Conservation (phyloP, 2,888 invertebrate genomes). For the Serripes groenlandicus region DNA sequence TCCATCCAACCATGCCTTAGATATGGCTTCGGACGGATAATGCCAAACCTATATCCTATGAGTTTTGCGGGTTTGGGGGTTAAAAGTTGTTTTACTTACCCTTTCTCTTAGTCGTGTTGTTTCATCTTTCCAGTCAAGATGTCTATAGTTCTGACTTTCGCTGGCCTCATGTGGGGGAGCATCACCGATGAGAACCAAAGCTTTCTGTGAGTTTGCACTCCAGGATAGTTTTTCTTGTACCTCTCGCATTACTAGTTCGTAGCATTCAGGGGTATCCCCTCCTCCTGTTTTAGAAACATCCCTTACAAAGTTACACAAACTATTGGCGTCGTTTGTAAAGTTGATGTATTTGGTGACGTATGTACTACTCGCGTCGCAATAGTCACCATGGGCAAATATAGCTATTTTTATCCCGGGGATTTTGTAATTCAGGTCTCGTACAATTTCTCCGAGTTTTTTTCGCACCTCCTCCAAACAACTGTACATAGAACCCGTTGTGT, state of each 20-base stretch:
- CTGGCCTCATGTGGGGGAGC: constrained; percentile 55
- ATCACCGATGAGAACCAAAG: constrained; percentile 78
- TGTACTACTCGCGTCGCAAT: constrained; percentile 44
- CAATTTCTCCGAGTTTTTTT: constrained; percentile 49
- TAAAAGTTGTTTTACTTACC: no score
- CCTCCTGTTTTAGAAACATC: constrained; percentile 60
- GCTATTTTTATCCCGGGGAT: constrained; percentile 58
- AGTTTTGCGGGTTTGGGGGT: no score
- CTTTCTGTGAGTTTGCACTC: constrained; percentile 70
- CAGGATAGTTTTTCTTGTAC: constrained; percentile 73
- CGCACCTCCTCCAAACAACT: constrained; percentile 59
- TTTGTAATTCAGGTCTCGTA: constrained; percentile 42
- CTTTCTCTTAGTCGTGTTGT: constrained; percentile 50
- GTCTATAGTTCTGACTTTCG: constrained; percentile 56
- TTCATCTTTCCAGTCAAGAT: constrained; percentile 74
- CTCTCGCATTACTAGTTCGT: constrained; percentile 78
- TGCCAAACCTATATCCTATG: no score
- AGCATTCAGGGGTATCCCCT: constrained; percentile 76
- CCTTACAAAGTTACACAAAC: constrained; percentile 49
- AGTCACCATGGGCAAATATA: constrained; percentile 63
- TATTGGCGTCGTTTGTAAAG: constrained; percentile 43
- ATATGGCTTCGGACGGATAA: no score
- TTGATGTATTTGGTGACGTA: constrained; percentile 58
- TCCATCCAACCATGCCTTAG: no score
- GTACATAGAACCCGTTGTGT: constrained; percentile 65